Conservation (phyloP, 2,113 vertebrate species). For the Capreolus pygargus region DNA sequence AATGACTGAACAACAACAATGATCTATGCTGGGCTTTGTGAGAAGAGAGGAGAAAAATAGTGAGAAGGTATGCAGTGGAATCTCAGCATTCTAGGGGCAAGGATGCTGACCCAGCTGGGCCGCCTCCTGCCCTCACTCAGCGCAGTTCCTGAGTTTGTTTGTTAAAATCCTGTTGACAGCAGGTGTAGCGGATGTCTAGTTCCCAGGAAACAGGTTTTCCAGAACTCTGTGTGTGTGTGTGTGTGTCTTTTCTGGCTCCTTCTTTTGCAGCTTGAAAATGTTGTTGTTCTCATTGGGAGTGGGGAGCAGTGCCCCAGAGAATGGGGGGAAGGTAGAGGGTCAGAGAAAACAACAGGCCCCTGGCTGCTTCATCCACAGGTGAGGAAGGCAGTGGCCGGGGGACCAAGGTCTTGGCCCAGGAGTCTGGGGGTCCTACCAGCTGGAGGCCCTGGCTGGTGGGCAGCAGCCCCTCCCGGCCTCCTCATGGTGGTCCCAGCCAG, state of each 20-base stretch:
- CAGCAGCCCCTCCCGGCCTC: background rate
- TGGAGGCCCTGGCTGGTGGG: background rate
- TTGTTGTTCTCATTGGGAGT: background rate
- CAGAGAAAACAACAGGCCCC: background rate
- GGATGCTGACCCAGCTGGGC: background rate
- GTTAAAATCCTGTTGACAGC: background rate
- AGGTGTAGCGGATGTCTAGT: background rate
- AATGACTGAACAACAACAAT: background rate
- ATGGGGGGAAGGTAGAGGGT: background rate
- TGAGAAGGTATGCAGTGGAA: background rate
- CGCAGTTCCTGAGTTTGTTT: background rate
- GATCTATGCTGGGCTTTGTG: background rate
- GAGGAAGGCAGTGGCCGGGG: background rate
- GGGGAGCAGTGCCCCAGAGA: background rate
- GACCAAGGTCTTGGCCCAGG: background rate
- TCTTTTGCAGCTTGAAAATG: background rate
- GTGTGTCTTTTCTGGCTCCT: background rate
- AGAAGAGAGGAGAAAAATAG: background rate
- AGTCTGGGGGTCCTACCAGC: background rate
- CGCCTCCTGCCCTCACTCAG: background rate
- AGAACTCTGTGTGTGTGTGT: background rate
- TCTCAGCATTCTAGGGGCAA: background rate
- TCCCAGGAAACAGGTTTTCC: background rate
- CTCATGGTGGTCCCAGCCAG: background rate
- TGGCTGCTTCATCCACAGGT: background rate